These are phyloP conservation scores for Pegoplata infirma DNA, from an alignment of 2,888 invertebrate species.

Conservation along the genomic window DNA sequence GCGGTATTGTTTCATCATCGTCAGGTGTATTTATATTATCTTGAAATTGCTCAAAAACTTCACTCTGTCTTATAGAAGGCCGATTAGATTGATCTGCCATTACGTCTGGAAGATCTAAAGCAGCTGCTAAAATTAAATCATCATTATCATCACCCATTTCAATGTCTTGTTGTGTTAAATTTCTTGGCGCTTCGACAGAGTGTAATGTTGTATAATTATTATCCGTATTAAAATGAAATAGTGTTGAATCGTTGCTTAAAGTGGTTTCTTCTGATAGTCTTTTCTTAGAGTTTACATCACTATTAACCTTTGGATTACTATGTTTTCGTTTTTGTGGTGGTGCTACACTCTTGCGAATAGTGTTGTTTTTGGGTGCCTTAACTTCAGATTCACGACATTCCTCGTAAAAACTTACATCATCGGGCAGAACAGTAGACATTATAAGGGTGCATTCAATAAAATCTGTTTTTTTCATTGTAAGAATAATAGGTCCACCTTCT, in stretches of 20 bases:
- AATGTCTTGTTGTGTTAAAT: slow-evolving; percentile 64
- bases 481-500: slow-evolving; percentile 88
- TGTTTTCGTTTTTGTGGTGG: slow-evolving; percentile 63
- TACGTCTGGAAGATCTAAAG: slow-evolving; percentile 64
- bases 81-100: slow-evolving; percentile 17
- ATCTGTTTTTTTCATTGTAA: slow-evolving; percentile 84
- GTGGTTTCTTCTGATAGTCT: slow-evolving; percentile 65
- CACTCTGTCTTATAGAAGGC: slow-evolving; percentile 42
- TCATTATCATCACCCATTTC: slow-evolving; percentile 63
- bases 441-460: slow-evolving; percentile 90
- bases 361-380: slow-evolving; percentile 32
- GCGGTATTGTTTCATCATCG: slow-evolving; percentile 68
- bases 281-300: slow-evolving; percentile 20
- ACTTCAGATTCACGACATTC: slow-evolving; percentile 68
- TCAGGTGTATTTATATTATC: slow-evolving; percentile 58
- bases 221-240: slow-evolving; percentile 66
- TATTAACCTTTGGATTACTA: slow-evolving; percentile 51
- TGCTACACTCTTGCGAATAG: slow-evolving; percentile 1
- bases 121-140: slow-evolving; percentile 45
- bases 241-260: slow-evolving; percentile 65
- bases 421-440: slow-evolving; percentile 81
- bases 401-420: slow-evolving; percentile 74
- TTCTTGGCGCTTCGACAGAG: slow-evolving; percentile 66
- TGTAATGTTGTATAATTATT: slow-evolving; percentile 35
- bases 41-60: slow-evolving; percentile 64